Evolutionary conservation across 2,113 vertebrate genomes (phyloP), one percentile per base, ranked within the genome.

Genomic region (Silurus glanis): DNA sequence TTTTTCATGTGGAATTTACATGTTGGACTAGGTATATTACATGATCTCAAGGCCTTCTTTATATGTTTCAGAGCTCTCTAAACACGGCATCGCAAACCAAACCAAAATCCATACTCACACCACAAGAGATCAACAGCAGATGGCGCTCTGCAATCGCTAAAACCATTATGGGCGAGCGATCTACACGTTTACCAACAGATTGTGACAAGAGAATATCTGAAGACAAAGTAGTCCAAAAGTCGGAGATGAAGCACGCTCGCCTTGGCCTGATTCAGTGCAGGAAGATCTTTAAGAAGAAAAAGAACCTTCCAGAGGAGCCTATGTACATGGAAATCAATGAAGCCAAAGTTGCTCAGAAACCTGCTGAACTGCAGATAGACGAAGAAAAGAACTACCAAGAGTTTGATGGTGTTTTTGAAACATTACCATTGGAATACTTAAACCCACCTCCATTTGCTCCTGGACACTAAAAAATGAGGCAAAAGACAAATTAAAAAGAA

Each of bases 281-380:
- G 85, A 95, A 91, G 85, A 94, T 90, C 85, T 90, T 94, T 16
- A 88, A 92, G 55, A 93, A 90, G 83, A 93, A 86, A 74, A 91
- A 21, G 8, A 84, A 53, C 49, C 14, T 19, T 0, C 72, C 64
- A 0, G 85, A 91, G 67, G 90, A 93, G 45, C 79, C 80, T 23
- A 74, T 72, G 0, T 45, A 71, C 12, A 19, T 86, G 66, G 91
- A 93, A 80, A 87, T 90, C 66, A 10, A 45, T 6, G 2, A 83
- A 6, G 6, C 51, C 19, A 87, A 59, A 25, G 59, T 66, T 53
- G 47, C 55, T 53, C 45, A 81, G 3, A 49, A 59, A 16, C 47
- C 8, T 14, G 74, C 28, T 37, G 25, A 7, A 21, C 21, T 61
- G 28, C 56, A 80, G 78, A 45, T 59, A 61, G 56, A 2, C 47